phyloP scores from a whole-genome alignment of 2,113 vertebrate genomes.

The Paramisgurnus dabryanus region DNA sequence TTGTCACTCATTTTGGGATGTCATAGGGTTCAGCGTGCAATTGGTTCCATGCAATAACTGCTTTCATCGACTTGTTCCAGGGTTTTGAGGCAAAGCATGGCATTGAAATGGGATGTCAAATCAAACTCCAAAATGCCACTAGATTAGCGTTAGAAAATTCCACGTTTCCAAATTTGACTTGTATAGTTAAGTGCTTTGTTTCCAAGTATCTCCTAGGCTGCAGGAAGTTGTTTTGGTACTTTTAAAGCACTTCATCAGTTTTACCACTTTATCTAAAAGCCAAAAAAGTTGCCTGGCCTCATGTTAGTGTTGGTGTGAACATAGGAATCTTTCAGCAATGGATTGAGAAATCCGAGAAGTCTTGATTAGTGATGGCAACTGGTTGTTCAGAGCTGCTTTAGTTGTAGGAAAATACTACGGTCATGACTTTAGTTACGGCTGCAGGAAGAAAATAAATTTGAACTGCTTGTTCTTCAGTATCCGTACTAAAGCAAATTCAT shows the following conservation, averaged over 20 bases:
- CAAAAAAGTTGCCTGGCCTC: not conserved
- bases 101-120: not conserved
- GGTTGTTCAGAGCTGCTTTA: not conserved
- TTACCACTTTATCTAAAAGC: not conserved
- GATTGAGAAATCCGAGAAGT: slow-evolving; percentile 1
- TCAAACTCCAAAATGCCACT: not conserved
- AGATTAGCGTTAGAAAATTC: not conserved
- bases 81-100: not conserved
- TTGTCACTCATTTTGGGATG: slow-evolving; percentile 10
- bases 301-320: not conserved
- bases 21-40: not conserved
- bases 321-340: slow-evolving; percentile 1
- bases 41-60: slow-evolving; percentile 12
- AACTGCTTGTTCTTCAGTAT: not conserved
- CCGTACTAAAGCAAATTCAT: not conserved
- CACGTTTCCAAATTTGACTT: not conserved
- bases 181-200: not conserved
- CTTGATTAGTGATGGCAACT: not conserved
- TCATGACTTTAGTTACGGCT: not conserved
- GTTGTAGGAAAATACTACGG: not conserved
- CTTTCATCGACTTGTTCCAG: not conserved
- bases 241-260: not conserved
- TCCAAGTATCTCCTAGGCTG: not conserved
- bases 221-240: not conserved
- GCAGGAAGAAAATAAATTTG: not conserved